phyloP scores from a whole-genome alignment of 2,113 vertebrate genomes.

The Castor canadensis region DNA sequence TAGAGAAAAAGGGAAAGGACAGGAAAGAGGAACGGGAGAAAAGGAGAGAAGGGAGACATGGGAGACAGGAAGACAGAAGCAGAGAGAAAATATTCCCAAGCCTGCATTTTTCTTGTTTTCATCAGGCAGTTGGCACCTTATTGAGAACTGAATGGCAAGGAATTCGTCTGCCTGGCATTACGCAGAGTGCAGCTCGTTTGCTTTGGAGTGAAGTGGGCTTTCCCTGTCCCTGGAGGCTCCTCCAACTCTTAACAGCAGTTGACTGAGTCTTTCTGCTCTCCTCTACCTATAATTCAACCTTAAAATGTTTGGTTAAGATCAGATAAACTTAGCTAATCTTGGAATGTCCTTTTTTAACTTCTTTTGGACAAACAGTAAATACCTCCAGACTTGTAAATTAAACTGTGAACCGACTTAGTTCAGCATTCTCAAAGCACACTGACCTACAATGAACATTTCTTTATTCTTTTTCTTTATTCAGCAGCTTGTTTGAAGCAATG shows the following conservation, averaged over 20 bases:
- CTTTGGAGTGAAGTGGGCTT: not conserved
- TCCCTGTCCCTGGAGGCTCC: not conserved
- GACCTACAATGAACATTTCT: not conserved
- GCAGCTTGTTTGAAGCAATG: not conserved
- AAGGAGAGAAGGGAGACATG: accelerated
- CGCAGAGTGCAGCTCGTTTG: not conserved
- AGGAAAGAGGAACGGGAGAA: not conserved
- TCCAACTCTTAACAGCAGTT: not conserved
- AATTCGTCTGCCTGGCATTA: not conserved
- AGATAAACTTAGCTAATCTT: not conserved
- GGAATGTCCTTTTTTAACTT: not conserved
- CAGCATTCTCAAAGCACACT: not conserved
- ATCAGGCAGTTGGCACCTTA: not conserved
- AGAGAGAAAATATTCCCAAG: not conserved
- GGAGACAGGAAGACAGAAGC: not conserved
- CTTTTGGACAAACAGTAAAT: not conserved
- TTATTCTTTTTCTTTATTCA: not conserved
- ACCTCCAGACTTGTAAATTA: not conserved
- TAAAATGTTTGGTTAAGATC: not conserved
- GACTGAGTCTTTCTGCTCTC: not conserved
- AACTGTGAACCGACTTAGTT: not conserved
- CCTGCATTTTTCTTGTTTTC: not conserved
- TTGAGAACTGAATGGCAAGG: not conserved
- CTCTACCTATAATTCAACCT: not conserved
- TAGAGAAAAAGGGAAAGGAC: not conserved